Evolutionary conservation across 2,888 invertebrate genomes (phyloP).

Genomic region (Mythimna albipuncta): DNA sequence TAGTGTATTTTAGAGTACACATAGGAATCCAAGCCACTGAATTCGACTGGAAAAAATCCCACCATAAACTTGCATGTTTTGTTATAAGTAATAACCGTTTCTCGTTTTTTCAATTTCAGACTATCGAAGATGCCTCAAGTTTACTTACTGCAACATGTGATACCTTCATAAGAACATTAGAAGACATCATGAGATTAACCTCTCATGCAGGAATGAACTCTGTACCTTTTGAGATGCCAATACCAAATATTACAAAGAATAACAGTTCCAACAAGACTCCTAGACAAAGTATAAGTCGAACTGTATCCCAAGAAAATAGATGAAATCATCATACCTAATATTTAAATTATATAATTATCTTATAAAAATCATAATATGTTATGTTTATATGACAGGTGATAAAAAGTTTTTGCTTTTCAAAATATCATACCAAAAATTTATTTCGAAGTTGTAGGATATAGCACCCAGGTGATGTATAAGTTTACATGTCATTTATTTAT

Average conservation of each 20-base stretch:
- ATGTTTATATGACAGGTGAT: conserved; percentile 33
- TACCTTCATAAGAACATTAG: conserved; percentile 95
- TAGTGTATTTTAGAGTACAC: no score
- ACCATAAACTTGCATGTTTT: no score
- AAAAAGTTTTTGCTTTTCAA: conserved; percentile 30
- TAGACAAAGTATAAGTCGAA: conserved; percentile 80
- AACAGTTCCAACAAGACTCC: conserved; percentile 74
- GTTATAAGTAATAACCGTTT: background rate
- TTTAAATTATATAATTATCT: conserved; percentile 4
- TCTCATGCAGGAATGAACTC: conserved; percentile 74
- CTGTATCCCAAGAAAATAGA: conserved; percentile 87
- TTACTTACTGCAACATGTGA: conserved; percentile 95
- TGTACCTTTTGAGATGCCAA: conserved; percentile 80
- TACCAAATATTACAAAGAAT: conserved; percentile 76
- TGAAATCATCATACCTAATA: conserved; percentile 70
- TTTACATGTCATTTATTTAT: conserved; percentile 10
- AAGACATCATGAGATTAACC: conserved; percentile 94
- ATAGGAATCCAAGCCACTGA: no score
- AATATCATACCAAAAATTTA: background rate
- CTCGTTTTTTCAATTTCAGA: conserved; percentile 83
- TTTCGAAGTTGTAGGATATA: background rate
- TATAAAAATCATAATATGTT: conserved; percentile 46
- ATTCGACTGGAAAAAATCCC: no score
- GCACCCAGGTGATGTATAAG: conserved; percentile 3
- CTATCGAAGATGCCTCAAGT: conserved; percentile 93